Base-by-base conservation (phyloP, 2,113 vertebrate species). In the Entelurus aequoreus region DNA sequence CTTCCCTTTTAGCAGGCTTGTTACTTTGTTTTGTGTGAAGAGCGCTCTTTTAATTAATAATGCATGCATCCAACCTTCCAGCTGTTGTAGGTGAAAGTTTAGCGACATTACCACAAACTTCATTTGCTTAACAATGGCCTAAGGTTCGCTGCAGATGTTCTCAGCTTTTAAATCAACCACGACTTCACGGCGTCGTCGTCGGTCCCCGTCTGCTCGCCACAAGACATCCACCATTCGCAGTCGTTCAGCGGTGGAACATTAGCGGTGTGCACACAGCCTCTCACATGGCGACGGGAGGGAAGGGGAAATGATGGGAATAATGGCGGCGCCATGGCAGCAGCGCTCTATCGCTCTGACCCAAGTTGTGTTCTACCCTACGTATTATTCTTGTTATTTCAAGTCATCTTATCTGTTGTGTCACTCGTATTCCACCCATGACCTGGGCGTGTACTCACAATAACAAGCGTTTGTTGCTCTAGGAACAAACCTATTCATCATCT, bases 141-240 rank as follows among this genome's bases (percentile, higher is more conserved):
- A 72, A 75, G 80, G 68, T 73, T 72, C 19, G 38, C 63, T 75
- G 63, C 84, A 85, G 85, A 87, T 87, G 87, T 88, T 88, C 72
- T 73, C 62, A 69, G 81, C 69, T 50, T 58, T 5, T 66, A 85
- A 78, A 85, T 83, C 81, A 84, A 79, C 76, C 75, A 80, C 78
- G 72, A 73, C 72, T 80, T 79, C 64, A 67, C 76, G 81, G 72
- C 72, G 55, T 65, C 64, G 67, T 71, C 74, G 79, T 80, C 82
- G 76, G 42, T 77, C 84, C 76, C 79, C 84, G 69, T 82, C 82
- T 86, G 83, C 86, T 84, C 73, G 6, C 60, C 16, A 13, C 54
- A 4, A 62, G 66, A 50, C 48, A 19, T 42, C 50, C 8, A 14
- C 84, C 38, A 16, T 68, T 60, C 10, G 59, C 63, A 72, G 76